Evolutionary conservation across 2,113 vertebrate genomes (phyloP), one percentile per base, ranked within the genome.

Genomic region (Platichthys stellatus): DNA sequence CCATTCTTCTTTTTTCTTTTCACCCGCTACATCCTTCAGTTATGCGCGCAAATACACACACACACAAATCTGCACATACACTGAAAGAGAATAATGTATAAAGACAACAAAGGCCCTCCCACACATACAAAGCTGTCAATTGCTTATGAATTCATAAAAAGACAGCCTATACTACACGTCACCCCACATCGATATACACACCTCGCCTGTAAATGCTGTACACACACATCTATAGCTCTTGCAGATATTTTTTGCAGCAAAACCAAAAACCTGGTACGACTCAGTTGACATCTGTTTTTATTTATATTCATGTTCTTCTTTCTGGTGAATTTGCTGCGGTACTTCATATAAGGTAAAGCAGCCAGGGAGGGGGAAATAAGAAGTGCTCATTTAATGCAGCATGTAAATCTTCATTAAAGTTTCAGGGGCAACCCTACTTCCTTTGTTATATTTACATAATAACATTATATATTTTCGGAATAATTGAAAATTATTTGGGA

Each of bases 101-200:
- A 58, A 74, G 57, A 83, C 66, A 72, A 78, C 71, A 71, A 84
- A 86, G 70, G 24, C 63, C 60, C 56, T 70, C 68, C 70, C 59
- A 73, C 53, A 57, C 72, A 86, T 74, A 90, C 65, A 75, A 76
- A 85, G 58, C 21, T 63, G 20, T 58, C 80, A 75, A 69, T 82
- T 71, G 62, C 69, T 64, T 76, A 49, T 68, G 59, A 70, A 82
- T 85, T 76, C 73, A 31, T 63, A 62, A 80, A 66, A 80, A 66
- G 56, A 63, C 77, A 71, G 60, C 43, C 57, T 67, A 72, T 49
- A 66, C 63, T 53, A 54, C 70, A 59, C 43, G 40, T 70, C 77
- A 61, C 67, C 31, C 58, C 75, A 80, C 64, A 78, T 53, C 26
- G 28, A 80, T 28, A 69, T 58, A 38, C 67, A 80, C 59, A 23